Evolutionary conservation across 2,797 vertebrate genomes (phyloP), one percentile per base, ranked within the genome.

Genomic region (Bryconaethiops microstoma): DNA sequence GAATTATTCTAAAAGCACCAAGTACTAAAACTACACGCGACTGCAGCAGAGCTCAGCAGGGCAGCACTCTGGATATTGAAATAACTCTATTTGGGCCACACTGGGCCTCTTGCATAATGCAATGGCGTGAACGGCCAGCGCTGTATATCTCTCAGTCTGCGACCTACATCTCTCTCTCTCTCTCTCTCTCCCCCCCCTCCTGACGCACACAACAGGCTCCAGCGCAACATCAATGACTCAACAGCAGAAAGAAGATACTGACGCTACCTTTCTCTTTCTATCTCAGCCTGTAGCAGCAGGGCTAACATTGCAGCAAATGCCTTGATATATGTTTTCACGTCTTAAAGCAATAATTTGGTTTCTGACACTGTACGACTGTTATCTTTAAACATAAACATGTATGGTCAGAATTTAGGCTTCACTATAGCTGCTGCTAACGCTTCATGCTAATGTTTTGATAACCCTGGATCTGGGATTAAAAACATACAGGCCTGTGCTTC

Each of bases 151-250:
- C 77, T 80, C 79, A 69, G 85, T 78, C 83, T 88, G 85, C 55
- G 77, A 89, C 89, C 88, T 90, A 90, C 82, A 92, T 90, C 87
- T 90, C 79, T 82, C 81, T 29, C 23, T 62, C n/a, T 23, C 59
- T 14, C 59, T 62, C 21, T 25, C 59, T 62, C 59, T 62, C n/a
- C 59, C 23, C 40, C 29, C 48, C 19, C 13, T 86, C 84, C 83
- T 92, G 90, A 91, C 17, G 83, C 85, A 84, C 59, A 62, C 23
- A 75, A 86, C 81, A 48, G 60, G 80, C 80, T 81, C 42, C 63
- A 87, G 84, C 79, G 88, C 85, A 88, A 85, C 83, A 84, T 86
- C 79, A 87, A 78, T 93, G 90, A 93, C 84, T 92, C 91, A 92
- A 82, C 78, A 77, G 54, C 71, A 70, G 78, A 87, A 57, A 52